Percentiles rank a stretch among this genome's conserved stretches.
Conservation (phyloP, 2,797 vertebrate genomes). For the Rhinogobio ventralis region DNA sequence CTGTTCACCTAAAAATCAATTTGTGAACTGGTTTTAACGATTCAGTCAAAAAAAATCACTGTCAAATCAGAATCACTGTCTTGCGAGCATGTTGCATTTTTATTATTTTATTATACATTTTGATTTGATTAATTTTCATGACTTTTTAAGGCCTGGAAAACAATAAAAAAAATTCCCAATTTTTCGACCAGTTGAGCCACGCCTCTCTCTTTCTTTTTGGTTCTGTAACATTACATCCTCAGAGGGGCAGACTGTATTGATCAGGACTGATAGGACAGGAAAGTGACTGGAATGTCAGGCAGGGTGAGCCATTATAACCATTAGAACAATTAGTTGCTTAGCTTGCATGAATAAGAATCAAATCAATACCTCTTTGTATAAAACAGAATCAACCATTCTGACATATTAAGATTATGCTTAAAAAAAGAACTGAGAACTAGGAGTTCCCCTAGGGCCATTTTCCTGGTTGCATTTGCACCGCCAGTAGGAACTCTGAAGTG, state of each 20-base stretch:
- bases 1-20: not conserved
- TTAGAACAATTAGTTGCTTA: slow-evolving; percentile 55
- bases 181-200: not conserved
- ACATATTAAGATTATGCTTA: not conserved
- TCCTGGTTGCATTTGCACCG: too few species aligned
- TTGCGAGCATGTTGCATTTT: not conserved
- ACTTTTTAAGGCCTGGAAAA: not conserved
- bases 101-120: too few species aligned
- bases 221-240: not conserved
- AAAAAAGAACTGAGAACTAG: not conserved
- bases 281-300: slow-evolving; percentile 9
- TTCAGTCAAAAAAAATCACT: not conserved
- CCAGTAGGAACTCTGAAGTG: too few species aligned
- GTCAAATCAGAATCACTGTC: not conserved
- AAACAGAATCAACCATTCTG: slow-evolving; percentile 22
- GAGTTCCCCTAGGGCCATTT: too few species aligned
- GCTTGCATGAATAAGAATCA: slow-evolving; percentile 33
- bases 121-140: not conserved
- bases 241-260: slow-evolving; percentile 39
- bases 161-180: not conserved
- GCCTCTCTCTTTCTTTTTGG: not conserved
- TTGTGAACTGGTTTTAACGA: not conserved
- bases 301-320: slow-evolving; percentile 34
- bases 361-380: slow-evolving; percentile 53
- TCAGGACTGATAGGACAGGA: slow-evolving; percentile 17